Percentiles rank a stretch among this genome's conserved stretches.
Evolutionary conservation across 2,113 vertebrate species (phyloP).

Genomic region (Neogobius melanostomus): DNA sequence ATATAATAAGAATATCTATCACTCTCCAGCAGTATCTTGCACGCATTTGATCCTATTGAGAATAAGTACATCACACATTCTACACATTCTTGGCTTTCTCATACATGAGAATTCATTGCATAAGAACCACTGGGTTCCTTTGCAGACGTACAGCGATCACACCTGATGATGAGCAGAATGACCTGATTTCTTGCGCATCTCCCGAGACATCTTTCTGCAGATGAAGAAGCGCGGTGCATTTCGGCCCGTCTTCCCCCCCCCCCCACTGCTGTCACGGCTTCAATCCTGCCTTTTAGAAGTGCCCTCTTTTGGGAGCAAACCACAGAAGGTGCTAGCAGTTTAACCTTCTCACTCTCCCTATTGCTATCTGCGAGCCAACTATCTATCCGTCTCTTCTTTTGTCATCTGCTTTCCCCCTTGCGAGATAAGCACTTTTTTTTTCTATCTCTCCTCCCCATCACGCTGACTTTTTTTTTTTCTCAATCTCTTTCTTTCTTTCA

Average conservation of each 20-base stretch:
- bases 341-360: conserved; percentile 54
- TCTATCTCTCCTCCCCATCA: conserved; percentile 30
- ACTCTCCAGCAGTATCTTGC: conserved; percentile 6
- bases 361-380: conserved; percentile 47
- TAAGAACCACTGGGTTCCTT: conserved; percentile 48
- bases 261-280: conserved; percentile 66
- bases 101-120: conserved; percentile 26
- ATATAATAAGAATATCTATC: too few relatives aligned
- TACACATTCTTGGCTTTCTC: background rate
- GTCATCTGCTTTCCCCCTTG: background rate
- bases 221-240: conserved; percentile 61
- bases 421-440: conserved; percentile 11
- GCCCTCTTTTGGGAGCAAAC: conserved; percentile 57
- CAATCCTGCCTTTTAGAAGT: conserved; percentile 65
- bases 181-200: conserved; percentile 68
- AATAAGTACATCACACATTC: background rate
- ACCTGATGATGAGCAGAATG: conserved; percentile 68
- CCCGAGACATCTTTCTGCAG: conserved; percentile 61
- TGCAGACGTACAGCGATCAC: conserved; percentile 47
- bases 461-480: conserved; percentile 18
- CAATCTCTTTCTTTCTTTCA: conserved; percentile 18
- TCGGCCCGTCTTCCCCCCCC: conserved; percentile 54
- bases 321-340: conserved; percentile 53
- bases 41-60: conserved; percentile 11
- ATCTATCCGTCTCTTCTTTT: conserved; percentile 42